Base-by-base conservation (phyloP, 2,888 invertebrate genomes). In the Acleris laterana region DNA sequence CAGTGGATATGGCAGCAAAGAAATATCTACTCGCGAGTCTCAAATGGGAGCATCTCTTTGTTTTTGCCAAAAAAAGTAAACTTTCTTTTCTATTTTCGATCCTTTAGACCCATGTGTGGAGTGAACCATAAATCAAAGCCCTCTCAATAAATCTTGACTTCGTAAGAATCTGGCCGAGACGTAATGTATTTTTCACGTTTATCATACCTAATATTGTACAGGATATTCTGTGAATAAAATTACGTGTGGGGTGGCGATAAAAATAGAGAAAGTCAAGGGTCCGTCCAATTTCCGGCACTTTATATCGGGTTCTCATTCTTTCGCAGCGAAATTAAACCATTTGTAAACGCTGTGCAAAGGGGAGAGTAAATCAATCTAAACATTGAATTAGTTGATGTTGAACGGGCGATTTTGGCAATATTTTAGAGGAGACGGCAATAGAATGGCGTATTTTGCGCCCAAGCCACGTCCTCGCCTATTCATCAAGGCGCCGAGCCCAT, bases 381-480 rank as follows among this genome's bases (percentile, higher is more conserved):
- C 83, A 84, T 88, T 89, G 84, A 89, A 90, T 89, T 89, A 89
- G 86, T 86, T 85, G 87, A 87, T 85, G 86, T 88, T 88, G 85
- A 87, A 82, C 84, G 83, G 85, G 82, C 84, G 87, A 87, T 89
- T 88, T 88, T 70, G 85, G 87, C 79, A 83, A 89, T 89, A 88
- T 89, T 89, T 89, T 85, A 89, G 81, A 81, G 81, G 84, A 76
- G 85, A 84, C 81, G 84, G 80, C 84, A 78, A 83, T 85, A 82
- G 83, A 86, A 86, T 83, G 84, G 81, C 81, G 81, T 80, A 82
- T 87, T 90, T 89, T 85, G 87, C 85, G 85, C 80, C 81, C 89
- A 68, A 77, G 76, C 81, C 90, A 90, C 90, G 90, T 90, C 79
- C 78, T 73, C 70, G 81, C 81, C 90, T 89, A 90, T 90, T 90